Percentiles rank a stretch among this genome's conserved stretches.
Evolutionary conservation across 2,888 invertebrate species (phyloP).

Genomic region (Amblyjoppa fuscipennis): DNA sequence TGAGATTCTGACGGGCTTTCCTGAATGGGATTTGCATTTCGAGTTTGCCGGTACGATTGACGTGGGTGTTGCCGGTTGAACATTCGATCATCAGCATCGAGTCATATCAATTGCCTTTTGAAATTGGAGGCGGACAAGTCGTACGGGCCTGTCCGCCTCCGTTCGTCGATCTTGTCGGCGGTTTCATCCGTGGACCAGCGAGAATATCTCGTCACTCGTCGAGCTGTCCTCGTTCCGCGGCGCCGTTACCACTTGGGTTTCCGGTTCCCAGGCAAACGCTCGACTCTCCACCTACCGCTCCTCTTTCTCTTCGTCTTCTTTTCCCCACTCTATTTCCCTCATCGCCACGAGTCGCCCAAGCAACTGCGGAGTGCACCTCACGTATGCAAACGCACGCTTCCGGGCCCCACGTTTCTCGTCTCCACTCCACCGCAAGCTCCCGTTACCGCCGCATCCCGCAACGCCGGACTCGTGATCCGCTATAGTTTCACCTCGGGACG

Average conservation of each 20-base stretch:
- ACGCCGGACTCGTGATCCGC: background rate
- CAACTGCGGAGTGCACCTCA: background rate
- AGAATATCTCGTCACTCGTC: background rate
- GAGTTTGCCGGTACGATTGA: background rate
- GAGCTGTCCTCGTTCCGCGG: constrained; percentile 15
- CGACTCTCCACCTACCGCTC: background rate
- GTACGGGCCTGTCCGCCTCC: background rate
- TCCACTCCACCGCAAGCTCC: constrained; percentile 4
- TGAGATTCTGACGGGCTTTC: too few species aligned
- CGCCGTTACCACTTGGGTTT: background rate
- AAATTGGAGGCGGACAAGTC: background rate
- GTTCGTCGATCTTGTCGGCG: background rate
- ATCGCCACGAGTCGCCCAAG: constrained; percentile 10
- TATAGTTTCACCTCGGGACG: background rate
- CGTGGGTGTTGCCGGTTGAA: background rate
- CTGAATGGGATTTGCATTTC: too few species aligned
- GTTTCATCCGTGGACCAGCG: background rate
- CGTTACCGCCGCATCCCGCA: constrained; percentile 27
- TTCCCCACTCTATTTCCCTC: background rate
- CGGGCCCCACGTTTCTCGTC: constrained; percentile 2
- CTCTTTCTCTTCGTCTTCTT: background rate
- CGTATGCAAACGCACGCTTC: constrained; percentile 13
- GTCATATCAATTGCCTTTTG: background rate
- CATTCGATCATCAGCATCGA: background rate
- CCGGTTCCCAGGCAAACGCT: constrained; percentile 26